Base-by-base conservation (phyloP, 2,888 invertebrate genomes). In the Acrocyrtus sp. region DNA sequence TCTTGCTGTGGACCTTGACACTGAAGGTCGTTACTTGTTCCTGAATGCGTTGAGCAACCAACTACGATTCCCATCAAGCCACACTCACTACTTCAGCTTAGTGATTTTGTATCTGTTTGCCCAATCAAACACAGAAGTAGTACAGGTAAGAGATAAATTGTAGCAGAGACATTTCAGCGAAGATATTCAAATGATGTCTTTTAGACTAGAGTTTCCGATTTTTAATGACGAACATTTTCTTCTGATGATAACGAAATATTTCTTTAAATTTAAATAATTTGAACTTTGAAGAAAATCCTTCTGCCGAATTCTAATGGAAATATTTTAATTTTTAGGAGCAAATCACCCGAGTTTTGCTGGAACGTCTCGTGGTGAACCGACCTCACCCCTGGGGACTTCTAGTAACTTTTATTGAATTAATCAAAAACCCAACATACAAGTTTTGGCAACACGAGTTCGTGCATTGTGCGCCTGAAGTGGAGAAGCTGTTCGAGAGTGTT, bases 381-480 rank as follows among this genome's bases (percentile, higher is more conserved):
- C 99, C 99, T 3, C 99, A 99, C 86, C 99, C 99, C 0, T 99
- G 99, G 99, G 99, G 99, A 15, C 87, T 99, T 51, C 88, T 99
- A 41, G 97, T 99, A 80, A 99, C 99, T 0, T 99, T 99, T 86
- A 98, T 98, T 80, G 99, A 99, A 85, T 89, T 99, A 75, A 98
- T 99, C 83, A 98, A 98, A 85, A 99, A 99, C 87, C 97, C 96
- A 5, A 91, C 92, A 24, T 99, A 98, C 87, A 96, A 97, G 85
- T 99, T 99, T 86, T 99, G 99, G 98, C 91, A 92, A 78, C 98
- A 99, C 83, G 98, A 99, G 83, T 99, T 99, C 86, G 98, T 99
- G 1, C 96, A 97, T 83, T 99, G 99, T 85, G 98, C 99, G 21
- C 97, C 98, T 1, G 99, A 99, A 87, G 98, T 99, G 82, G 97